These are phyloP conservation scores for Acyrthosiphon pisum DNA, from an alignment of 1,140 invertebrate species.

Conservation along the genomic window DNA sequence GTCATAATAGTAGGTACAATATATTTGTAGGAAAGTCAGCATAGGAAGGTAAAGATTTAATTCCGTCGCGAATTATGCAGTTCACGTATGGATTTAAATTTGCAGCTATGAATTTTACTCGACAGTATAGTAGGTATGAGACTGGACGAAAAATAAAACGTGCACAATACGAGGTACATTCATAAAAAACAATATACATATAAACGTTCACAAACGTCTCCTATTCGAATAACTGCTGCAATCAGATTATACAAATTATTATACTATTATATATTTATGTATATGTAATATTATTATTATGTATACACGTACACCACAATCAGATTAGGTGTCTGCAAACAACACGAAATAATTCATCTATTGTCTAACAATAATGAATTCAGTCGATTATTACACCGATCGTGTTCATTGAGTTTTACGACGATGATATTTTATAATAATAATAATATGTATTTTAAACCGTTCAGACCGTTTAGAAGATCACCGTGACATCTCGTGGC, in stretches of 20 bases:
- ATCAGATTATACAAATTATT: constrained; percentile 7
- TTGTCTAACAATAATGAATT: constrained; percentile 29
- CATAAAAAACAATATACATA: neutral
- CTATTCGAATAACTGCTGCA: neutral
- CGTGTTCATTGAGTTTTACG: constrained; percentile 6
- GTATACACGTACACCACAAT: neutral
- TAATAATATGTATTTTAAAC: too few relatives aligned
- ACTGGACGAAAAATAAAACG: neutral
- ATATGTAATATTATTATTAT: neutral
- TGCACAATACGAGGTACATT: neutral
- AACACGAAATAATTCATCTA: constrained; percentile 30
- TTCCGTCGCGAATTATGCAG: neutral
- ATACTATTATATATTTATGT: neutral
- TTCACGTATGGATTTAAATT: neutral
- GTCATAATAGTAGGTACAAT: neutral
- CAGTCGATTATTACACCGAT: neutral
- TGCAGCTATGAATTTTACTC: neutral
- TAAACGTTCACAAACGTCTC: neutral
- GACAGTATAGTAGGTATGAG: neutral
- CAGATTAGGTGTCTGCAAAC: constrained; percentile 30
- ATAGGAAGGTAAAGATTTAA: neutral
- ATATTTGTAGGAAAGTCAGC: neutral
- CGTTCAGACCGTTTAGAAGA: neutral
- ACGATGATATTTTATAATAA: neutral
- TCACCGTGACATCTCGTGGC: neutral